phyloP scores from a whole-genome alignment of 2,888 invertebrate genomes.

The Meliscaeva auricollis region DNA sequence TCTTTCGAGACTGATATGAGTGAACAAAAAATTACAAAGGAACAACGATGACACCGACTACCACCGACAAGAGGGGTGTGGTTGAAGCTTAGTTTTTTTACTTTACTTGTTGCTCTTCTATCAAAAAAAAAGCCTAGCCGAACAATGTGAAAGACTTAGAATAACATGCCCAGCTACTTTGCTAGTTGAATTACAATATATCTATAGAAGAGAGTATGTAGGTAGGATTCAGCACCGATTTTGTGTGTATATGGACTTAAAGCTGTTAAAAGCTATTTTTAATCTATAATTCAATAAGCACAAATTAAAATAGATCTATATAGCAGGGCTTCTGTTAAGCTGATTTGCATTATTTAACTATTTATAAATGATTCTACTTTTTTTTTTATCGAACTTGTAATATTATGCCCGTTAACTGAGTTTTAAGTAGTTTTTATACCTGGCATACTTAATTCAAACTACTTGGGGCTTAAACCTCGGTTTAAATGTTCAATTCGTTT shows the following conservation, averaged over 20 bases:
- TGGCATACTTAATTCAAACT: too few relatives aligned
- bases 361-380: too few relatives aligned
- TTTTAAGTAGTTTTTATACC: too few relatives aligned
- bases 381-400: too few relatives aligned
- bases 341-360: too few relatives aligned
- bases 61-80: not conserved
- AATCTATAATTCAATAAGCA: too few relatives aligned
- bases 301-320: too few relatives aligned
- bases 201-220: too few relatives aligned
- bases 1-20: not conserved
- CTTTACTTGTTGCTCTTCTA: conserved; percentile 15
- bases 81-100: not conserved
- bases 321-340: too few relatives aligned
- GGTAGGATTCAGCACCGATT: not conserved
- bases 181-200: not conserved
- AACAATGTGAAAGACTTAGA: not conserved
- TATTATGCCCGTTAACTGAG: too few relatives aligned
- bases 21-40: conserved; percentile 1
- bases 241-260: not conserved
- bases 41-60: conserved; percentile 2
- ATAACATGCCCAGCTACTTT: not conserved
- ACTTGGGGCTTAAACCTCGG: too few relatives aligned
- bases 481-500: too few relatives aligned
- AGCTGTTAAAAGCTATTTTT: not conserved
- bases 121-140: not conserved